Base-by-base conservation (phyloP, 2,113 vertebrate species). In the Capra hircus region DNA sequence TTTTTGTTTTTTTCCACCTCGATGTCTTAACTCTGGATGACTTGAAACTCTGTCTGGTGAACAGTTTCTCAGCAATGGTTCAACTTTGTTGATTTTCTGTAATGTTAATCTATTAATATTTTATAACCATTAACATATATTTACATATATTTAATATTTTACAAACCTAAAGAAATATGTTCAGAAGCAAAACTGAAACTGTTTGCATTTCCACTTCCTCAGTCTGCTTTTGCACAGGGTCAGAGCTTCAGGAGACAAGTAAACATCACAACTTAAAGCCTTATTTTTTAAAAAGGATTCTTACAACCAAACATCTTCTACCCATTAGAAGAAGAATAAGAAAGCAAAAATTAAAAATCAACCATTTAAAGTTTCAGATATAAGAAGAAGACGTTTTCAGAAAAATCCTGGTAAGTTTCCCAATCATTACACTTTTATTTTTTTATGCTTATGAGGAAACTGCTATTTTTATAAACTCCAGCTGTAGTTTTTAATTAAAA, bases 401-500 rank as follows among this genome's bases (percentile, higher is more conserved):
- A 25, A 95, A 67, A 97, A 83, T 86, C 27, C 48, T 88, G 96
- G 97, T 97, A 92, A 97, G 97, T 97, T 84, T 45, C 23, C 91
- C 21, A 96, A 50, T 92, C 13, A 60, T 64, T 77, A 91, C 55
- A 89, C 10, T 12, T 97, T 88, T 60, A 16, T 91, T 87, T 93
- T 52, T 59, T 91, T 88, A 92, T 91, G 25, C 60, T 11, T 88
- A 5, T 74, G 14, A 36, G 28, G 14, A 3, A 2, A 94, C 27
- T 71, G 33, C 30, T 94, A 82, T 94, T 88, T 92, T 62, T 85
- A 50, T 21, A 91, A 86, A 36, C 12, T 78, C 43, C 64, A 80
- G 36, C 53, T 89, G 36, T 89, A 55, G 13, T n/a, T 91, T 94
- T 96, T 89, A 77, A 77, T 96, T 96, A 78, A 77, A 89, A 97